Percentiles rank a stretch among this genome's conserved stretches.
These are phyloP conservation scores for Sebastes schlegelii DNA, from an alignment of 2,113 vertebrate species.

Conservation along the genomic window DNA sequence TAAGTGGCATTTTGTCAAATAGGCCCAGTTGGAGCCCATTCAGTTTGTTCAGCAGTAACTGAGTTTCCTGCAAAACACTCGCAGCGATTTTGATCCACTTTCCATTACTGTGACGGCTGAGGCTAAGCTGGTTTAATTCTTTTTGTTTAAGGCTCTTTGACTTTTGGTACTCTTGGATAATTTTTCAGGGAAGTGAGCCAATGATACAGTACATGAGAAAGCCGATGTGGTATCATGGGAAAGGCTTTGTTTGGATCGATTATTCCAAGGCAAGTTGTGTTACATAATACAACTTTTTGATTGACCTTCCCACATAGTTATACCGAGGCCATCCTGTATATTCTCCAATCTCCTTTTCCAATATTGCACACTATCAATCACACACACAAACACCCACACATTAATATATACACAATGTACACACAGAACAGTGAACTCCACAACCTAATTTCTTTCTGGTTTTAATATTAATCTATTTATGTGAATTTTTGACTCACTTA, in stretches of 20 bases:
- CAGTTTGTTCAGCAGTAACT: neutral
- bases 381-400: neutral
- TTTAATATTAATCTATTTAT: neutral
- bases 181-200: constrained; percentile 38
- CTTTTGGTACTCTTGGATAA: constrained; percentile 5
- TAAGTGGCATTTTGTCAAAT: neutral
- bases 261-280: constrained; percentile 6
- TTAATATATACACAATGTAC: constrained; percentile 11
- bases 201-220: constrained; percentile 5
- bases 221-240: constrained; percentile 18
- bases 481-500: neutral
- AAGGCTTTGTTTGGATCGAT: constrained; percentile 29
- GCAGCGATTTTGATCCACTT: neutral
- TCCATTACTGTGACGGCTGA: neutral
- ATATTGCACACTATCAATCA: constrained; percentile 5
- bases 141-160: constrained; percentile 29
- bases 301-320: neutral
- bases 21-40: neutral
- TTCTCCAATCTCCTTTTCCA: neutral
- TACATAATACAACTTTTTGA: constrained; percentile 1
- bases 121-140: neutral
- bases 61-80: neutral
- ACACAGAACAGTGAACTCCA: neutral
- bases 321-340: neutral
- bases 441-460: neutral